Percentiles rank a stretch among this genome's conserved stretches.
Conservation (phyloP, 2,888 invertebrate species). For the Ariolimax columbianus region DNA sequence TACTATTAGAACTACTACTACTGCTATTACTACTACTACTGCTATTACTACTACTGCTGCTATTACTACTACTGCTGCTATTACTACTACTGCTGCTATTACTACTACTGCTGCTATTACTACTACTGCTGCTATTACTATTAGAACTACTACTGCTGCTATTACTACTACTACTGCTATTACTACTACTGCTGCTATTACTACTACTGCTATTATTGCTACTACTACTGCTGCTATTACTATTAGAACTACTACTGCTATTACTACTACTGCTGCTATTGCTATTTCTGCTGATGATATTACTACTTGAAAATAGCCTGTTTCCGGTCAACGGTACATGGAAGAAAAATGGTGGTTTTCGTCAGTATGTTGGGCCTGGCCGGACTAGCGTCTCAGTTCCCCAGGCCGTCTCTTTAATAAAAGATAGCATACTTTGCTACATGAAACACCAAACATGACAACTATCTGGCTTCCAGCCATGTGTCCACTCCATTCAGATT, state of each 20-base stretch:
- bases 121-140: neutral
- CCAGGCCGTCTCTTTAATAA: too few relatives aligned
- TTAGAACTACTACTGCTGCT: neutral
- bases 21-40: constrained; percentile 20
- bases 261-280: too few relatives aligned
- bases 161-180: neutral
- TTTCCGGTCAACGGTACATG: too few relatives aligned
- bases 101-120: constrained; percentile 1
- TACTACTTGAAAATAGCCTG: too few relatives aligned
- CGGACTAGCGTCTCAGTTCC: too few relatives aligned
- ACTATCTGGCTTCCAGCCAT: neutral
- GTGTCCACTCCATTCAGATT: neutral
- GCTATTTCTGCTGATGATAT: too few relatives aligned
- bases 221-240: neutral
- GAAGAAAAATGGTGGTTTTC: too few relatives aligned
- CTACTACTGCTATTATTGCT: constrained; percentile 9
- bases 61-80: constrained; percentile 25
- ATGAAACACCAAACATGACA: neutral
- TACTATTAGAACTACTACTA: too few relatives aligned
- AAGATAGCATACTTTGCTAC: too few relatives aligned
- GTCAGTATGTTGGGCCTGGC: too few relatives aligned
- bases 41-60: constrained; percentile 29
- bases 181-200: neutral
- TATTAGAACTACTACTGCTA: neutral
- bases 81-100: constrained; percentile 19